Evolutionary conservation across 2,797 vertebrate genomes (phyloP), one percentile per base, ranked within the genome.

Genomic region (Diceros bicornis): DNA sequence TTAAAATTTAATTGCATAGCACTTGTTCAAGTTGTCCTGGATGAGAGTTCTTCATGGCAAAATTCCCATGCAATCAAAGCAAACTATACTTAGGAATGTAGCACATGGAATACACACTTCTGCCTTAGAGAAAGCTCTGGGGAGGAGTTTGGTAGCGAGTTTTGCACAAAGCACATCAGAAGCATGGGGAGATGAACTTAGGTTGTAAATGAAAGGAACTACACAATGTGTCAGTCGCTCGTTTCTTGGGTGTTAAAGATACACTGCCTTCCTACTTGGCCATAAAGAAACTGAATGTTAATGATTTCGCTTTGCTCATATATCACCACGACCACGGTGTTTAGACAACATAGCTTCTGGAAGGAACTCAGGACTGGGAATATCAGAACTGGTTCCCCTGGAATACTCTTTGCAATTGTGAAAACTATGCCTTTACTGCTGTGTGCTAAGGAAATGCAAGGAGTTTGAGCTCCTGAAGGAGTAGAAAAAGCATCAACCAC

Each of bases 291-390:
- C 7, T 41, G 29, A 29, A 32, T 92, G n/a, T 72, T 47, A 75
- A 37, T 20, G n/a, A 64, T 52, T 84, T 59, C 79, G 32, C 41
- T 21, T 62, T 16, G 29, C 23, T 7, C n/a, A 50, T 14, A 2
- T 47, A 3, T 6, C 23, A 27, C 4, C 75, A 1, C 1, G 14
- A 25, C 10, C 2, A 3, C 52, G 16, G 1, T 17, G 47, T 78
- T 29, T 37, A 34, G 50, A 17, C 17, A 69, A 7, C 13, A 59
- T 6, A 29, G 8, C 61, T 68, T 61, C 29, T 50, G 32, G 77
- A 57, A 68, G 17, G 41, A 85, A 44, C 37, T 68, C 12, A 7
- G 64, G 32, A 59, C 21, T 78, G 11, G 62, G 27, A 85, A 50
- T 32, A 32, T 59, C 17, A 17, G 32, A 68, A 27, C 4, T 1